Evolutionary conservation across 2,888 invertebrate species (phyloP), one percentile per base, ranked within the genome.

Genomic region (Gastrophysa polygoni): DNA sequence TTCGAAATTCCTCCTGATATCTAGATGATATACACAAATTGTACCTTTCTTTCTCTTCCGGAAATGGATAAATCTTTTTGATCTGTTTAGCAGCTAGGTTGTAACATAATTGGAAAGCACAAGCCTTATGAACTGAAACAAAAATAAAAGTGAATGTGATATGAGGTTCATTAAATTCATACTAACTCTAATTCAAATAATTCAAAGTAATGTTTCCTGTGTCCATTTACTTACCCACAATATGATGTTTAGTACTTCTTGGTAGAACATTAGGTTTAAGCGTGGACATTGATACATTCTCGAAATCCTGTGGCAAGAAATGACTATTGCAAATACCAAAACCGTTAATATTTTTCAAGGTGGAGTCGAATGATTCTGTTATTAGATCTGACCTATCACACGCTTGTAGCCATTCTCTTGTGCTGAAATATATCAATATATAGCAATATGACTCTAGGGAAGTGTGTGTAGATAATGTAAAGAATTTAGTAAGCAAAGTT

Each of bases 281-380:
- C 20, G 11, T 20, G 2, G 20, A 32, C 29, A 32, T 32, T 32
- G 29, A 32, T 7, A 32, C 29, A 46, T 34, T 14, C 11, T 32
- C 55, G 56, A 44, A 63, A 21, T 50, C 49, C 1, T 38, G 17
- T 11, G 11, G 16, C n/a, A 16, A n/a, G 43, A 59, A 63, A 29
- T 63, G 63, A 16, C 57, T 34, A 2, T 52, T 43, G 47, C 63
- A 63, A 6, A 63, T 57, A 4, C 56, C 63, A 5, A 63, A 8
- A 56, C 14, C 11, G 1, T 8, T 24, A 46, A 57, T 38, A 21
- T n/a, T 50, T 51, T 11, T 17, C 4, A 63, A 34, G 10, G 63
- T 63, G 29, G 28, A 47, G 4, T 29, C 8, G 3, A 51, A 20
- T 10, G 63, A 29, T 21, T 21, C 18, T 28, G 20, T 16, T 32